Conservation (phyloP, 1,140 invertebrate genomes). For the Pseudomyrmex concolor region DNA sequence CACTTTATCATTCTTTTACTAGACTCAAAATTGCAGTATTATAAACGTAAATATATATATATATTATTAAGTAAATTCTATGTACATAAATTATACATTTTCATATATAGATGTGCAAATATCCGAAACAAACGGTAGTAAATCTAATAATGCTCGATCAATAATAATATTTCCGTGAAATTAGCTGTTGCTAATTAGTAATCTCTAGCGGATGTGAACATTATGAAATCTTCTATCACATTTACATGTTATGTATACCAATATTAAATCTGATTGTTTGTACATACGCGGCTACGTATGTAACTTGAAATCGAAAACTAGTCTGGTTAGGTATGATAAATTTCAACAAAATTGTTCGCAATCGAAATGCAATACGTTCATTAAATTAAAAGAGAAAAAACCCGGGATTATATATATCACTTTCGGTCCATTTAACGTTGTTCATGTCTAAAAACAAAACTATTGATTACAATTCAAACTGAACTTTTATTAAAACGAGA, state of each 20-base stretch:
- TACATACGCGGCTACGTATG: too few species aligned
- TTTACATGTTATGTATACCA: neutral
- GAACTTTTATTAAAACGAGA: neutral
- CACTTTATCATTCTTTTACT: too few species aligned
- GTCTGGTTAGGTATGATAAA: neutral
- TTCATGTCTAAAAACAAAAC: conserved; percentile 12
- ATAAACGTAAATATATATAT: neutral
- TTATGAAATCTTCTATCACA: conserved; percentile 3
- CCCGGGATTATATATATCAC: too few species aligned
- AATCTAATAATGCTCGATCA: neutral
- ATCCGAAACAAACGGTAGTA: neutral
- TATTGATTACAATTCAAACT: neutral
- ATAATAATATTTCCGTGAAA: neutral
- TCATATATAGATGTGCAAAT: neutral
- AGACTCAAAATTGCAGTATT: neutral
- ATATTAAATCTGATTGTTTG: too few species aligned
- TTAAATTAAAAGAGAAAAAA: too few species aligned
- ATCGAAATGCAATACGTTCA: neutral
- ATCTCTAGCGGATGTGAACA: neutral
- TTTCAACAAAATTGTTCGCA: neutral
- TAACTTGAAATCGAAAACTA: neutral
- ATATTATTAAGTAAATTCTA: neutral
- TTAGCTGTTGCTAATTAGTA: neutral
- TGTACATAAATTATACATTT: neutral
- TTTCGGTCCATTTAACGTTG: neutral